Evolutionary conservation across 2,888 invertebrate genomes (phyloP), one percentile per base, ranked within the genome.

Genomic region (Cantharis rustica): DNA sequence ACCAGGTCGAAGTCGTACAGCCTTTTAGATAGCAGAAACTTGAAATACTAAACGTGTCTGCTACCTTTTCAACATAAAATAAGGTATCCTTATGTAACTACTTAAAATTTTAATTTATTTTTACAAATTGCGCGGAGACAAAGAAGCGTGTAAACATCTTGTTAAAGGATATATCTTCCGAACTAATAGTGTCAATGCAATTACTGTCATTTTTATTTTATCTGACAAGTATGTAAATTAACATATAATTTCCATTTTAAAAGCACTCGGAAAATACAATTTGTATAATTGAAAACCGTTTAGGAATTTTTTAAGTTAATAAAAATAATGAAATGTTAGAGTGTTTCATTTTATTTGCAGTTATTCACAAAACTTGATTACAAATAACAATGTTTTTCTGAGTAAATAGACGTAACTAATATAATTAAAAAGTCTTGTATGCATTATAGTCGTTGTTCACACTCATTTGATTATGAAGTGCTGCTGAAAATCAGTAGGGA

Each of bases 341-440:
- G 47, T 47, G 47, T 47, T 47, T 47, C n/a, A 47, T 47, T 47
- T 47, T 47, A 47, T 47, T 47, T 47, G 9, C 47, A 47, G 23
- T 23, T 23, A 47, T 47, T 47, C 47, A 47, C n/a, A 47, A 47
- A 47, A 47, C 47, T 66, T 20, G 17, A 66, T 66, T 66, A 66
- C n/a, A 66, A 64, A 64, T 20, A 23, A 66, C 64, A 66, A 20
- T n/a, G 20, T 66, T 66, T 66, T 66, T 20, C 23, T 20, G 64
- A n/a, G 23, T 70, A 71, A 73, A 47, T 47, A 47, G 47, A 47
- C n/a, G 47, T n/a, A 47, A 47, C 47, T 72, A 73, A 73, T 73
- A 69, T 69, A 73, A 73, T 73, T 61, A 73, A 73, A 73, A 68
- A 69, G 68, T 61, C 26, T 73, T 72, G 47, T 26, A 26, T 23